Base-by-base conservation (phyloP, 1,140 invertebrate species). In the Popillia japonica region DNA sequence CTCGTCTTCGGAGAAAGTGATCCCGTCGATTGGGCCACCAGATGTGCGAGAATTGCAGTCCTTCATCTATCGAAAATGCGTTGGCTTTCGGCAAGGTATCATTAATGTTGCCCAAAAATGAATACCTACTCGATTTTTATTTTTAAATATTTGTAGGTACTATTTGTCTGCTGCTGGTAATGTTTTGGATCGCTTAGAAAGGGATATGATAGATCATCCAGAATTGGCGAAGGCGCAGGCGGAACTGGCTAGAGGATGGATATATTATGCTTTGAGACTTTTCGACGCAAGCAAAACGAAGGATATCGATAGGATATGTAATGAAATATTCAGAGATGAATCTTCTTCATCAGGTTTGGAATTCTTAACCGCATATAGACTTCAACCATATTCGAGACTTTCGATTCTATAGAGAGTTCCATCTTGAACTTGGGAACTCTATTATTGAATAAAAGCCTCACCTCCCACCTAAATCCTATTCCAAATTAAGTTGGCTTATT, bases 241-340 rank as follows among this genome's bases (percentile, higher is more conserved):
- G 0, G 84, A 85, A 76, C 79, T 85, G 55, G 84, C 84, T 9
- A 78, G 84, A 77, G 77, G 80, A 44, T 85, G 84, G 84, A 81
- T 85, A 34, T 78, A 82, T 55, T 85, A 85, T 48, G 84, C 82
- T 7, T 76, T 85, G 48, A 79, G 81, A 64, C 76, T 85, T 10
- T 84, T 84, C 72, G 78, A 82, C 44, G 40, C 68, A n/a, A 85
- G 84, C 68, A 80, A 81, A 76, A 76, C 79, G 3, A 78, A 79
- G 14, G 72, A 79, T 9, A 79, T 82, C 20, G 79, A 80, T 22
- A 9, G 80, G 20, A 75, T 81, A 11, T 80, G 80, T 40, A 68
- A 77, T 14, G 64, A 79, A 72, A 79, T 79, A 11, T 79, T 80
- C 40, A 27, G 77, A 23, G 78, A 78, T 42, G 55, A 59, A 75